Conservation (phyloP, 2,113 vertebrate genomes). For the Clarias gariepinus region DNA sequence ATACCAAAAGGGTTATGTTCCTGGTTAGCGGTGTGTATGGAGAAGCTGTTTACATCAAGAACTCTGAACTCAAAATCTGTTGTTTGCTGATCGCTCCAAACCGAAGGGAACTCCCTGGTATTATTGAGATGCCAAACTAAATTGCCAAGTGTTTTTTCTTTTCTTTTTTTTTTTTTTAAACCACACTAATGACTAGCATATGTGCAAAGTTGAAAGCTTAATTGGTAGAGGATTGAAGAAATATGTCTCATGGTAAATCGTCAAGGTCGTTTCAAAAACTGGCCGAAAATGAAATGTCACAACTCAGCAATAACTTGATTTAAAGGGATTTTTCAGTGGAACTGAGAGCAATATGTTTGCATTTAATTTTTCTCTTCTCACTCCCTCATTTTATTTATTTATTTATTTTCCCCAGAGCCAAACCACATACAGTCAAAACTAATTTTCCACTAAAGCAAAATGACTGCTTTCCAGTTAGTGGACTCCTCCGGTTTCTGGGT, state of each 20-base stretch:
- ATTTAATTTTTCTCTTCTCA: neutral
- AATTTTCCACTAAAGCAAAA: slow-evolving; percentile 1
- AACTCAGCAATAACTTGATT: slow-evolving; percentile 7
- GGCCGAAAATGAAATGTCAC: slow-evolving; percentile 20
- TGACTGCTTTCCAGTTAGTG: neutral
- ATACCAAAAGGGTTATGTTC: neutral
- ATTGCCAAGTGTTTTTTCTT: neutral
- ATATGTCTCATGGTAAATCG: neutral
- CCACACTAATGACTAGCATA: neutral
- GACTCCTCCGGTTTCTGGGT: neutral
- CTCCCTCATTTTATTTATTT: neutral
- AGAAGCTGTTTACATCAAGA: neutral
- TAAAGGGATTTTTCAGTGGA: neutral
- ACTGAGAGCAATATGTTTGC: neutral
- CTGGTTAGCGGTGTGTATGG: neutral
- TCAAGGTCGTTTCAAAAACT: slow-evolving; percentile 12
- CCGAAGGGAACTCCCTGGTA: neutral
- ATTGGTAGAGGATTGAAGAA: slow-evolving; percentile 4
- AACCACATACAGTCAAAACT: neutral
- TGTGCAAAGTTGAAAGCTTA: slow-evolving; percentile 11
- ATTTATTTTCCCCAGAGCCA: neutral
- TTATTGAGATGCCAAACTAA: neutral
- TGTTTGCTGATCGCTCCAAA: neutral
- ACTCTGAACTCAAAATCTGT: neutral
- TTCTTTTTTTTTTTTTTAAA: neutral